Conservation (phyloP, 1,140 invertebrate species). For the Diprion similis region DNA sequence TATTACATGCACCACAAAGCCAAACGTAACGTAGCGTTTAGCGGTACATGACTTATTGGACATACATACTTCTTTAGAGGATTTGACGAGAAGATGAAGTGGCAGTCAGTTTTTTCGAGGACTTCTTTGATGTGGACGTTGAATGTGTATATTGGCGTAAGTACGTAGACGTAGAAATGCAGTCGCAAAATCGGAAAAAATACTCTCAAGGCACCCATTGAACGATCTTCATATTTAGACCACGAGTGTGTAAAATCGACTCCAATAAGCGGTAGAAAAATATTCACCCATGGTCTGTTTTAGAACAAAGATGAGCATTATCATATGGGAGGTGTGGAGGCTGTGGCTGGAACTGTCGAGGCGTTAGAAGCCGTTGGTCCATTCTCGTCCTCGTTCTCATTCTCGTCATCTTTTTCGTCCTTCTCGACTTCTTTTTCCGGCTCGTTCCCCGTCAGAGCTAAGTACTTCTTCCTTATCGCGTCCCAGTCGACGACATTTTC, state of each 20-base stretch:
- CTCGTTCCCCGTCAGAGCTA: conserved; percentile 75
- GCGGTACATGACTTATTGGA: too few relatives aligned
- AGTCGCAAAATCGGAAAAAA: too few relatives aligned
- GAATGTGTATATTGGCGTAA: too few relatives aligned
- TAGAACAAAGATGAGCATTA: not conserved
- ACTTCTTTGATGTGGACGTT: too few relatives aligned
- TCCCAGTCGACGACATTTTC: conserved; percentile 94
- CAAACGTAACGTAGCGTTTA: too few relatives aligned
- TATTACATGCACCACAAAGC: too few relatives aligned
- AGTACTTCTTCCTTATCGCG: conserved; percentile 86
- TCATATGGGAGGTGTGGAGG: conserved; percentile 40
- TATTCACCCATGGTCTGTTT: not conserved
- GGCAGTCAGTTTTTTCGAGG: too few relatives aligned
- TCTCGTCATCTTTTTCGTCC: conserved; percentile 61
- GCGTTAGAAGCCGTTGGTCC: conserved; percentile 47
- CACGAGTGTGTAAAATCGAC: not conserved
- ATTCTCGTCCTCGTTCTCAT: conserved; percentile 59
- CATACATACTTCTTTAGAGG: too few relatives aligned
- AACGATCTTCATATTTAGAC: too few relatives aligned
- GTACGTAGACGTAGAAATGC: too few relatives aligned
- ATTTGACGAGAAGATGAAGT: too few relatives aligned
- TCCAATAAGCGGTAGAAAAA: not conserved
- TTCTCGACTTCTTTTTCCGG: conserved; percentile 69
- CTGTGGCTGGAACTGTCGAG: conserved; percentile 41
- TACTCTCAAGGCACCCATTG: too few relatives aligned